A percentile compares a stretch with the other conserved stretches of the same genome.
Conservation (phyloP, 2,797 vertebrate species). For the Channallabes apus region DNA sequence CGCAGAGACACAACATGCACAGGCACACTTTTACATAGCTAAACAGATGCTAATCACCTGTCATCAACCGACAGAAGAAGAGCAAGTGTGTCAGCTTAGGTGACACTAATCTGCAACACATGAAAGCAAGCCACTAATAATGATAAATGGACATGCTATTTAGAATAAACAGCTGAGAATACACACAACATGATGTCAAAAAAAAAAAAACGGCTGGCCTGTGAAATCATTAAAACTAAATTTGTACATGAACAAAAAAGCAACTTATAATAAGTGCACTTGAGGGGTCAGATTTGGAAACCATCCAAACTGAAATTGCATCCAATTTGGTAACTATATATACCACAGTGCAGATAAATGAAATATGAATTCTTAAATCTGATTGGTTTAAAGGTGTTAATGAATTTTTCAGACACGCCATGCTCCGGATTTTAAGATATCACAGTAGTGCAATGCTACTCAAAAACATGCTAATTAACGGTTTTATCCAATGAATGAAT, state of each 20-base stretch:
- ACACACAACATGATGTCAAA: background rate
- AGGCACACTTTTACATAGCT: constrained; percentile 39
- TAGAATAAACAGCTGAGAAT: constrained; percentile 5
- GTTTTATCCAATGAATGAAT: background rate
- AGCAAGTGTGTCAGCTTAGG: constrained; percentile 38
- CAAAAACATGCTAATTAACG: constrained; percentile 47
- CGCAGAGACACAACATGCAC: constrained; percentile 66
- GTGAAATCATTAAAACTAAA: background rate
- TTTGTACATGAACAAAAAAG: background rate
- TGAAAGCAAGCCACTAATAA: constrained; percentile 16
- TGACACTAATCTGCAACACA: constrained; percentile 33
- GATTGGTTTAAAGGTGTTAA: background rate
- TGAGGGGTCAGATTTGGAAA: background rate
- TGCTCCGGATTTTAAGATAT: background rate
- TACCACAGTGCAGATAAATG: background rate
- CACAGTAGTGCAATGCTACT: background rate
- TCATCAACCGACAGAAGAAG: constrained; percentile 28
- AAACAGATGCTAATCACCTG: constrained; percentile 70
- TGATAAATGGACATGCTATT: constrained; percentile 9
- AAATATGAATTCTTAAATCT: background rate
- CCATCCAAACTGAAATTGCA: background rate
- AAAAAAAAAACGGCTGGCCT: background rate
- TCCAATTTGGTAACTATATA: background rate
- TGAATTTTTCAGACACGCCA: background rate
- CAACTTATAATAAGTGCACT: too few species aligned